Percentiles rank a stretch among this genome's conserved stretches.
phyloP scores from a whole-genome alignment of 1,140 invertebrate genomes.

The Caenorhabditis elegans region DNA sequence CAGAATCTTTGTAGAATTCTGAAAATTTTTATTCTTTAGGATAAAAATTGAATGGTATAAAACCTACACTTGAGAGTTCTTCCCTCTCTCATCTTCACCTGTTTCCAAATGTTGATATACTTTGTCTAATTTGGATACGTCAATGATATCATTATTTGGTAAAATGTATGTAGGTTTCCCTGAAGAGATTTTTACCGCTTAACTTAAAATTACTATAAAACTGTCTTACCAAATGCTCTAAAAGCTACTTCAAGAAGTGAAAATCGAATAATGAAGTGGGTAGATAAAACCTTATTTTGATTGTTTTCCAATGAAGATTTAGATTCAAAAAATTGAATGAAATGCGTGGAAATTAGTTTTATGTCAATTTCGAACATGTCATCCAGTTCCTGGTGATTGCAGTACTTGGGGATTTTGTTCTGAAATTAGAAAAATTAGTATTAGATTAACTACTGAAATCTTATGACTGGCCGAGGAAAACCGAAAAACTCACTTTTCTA shows the following conservation, averaged over 20 bases:
- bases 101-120: not conserved
- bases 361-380: not conserved
- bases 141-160: not conserved
- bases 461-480: no score
- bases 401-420: not conserved
- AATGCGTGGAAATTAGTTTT: not conserved
- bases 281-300: not conserved
- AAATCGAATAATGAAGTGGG: no score
- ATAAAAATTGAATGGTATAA: not conserved
- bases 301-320: not conserved
- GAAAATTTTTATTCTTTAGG: not conserved
- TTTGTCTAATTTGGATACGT: not conserved
- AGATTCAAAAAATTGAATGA: not conserved
- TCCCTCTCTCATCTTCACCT: no score
- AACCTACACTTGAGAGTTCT: no score
- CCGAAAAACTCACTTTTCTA: not conserved
- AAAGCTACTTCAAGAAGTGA: no score
- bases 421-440: no score
- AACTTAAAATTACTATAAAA: no score
- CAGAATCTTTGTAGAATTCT: not conserved
- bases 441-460: no score
- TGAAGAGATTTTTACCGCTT: no score
- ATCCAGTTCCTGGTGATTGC: not conserved
- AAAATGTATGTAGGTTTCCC: no score
- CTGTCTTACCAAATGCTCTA: no score